phyloP scores from a whole-genome alignment of 2,888 invertebrate genomes.

The Perizoma flavofasciatum region DNA sequence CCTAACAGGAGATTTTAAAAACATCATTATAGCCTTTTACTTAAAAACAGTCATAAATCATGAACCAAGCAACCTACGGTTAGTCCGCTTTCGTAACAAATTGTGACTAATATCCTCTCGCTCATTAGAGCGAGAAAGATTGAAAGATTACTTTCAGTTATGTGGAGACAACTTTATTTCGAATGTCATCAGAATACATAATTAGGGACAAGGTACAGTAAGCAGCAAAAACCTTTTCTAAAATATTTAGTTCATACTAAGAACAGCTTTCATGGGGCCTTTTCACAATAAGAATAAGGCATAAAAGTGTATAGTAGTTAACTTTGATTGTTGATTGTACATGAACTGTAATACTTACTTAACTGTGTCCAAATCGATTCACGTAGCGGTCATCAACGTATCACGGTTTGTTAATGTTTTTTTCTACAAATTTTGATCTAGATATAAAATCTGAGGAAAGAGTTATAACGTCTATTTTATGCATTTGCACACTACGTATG shows the following conservation, averaged over 20 bases:
- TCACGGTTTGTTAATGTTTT: slow-evolving; percentile 46
- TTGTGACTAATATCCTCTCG: slow-evolving; percentile 41
- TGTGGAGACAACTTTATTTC: slow-evolving; percentile 47
- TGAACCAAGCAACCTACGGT: slow-evolving; percentile 5
- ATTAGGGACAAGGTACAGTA: slow-evolving; percentile 62
- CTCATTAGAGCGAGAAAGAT: no score
- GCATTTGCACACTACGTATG: no score
- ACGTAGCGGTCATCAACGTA: slow-evolving; percentile 64
- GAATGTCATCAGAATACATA: slow-evolving; percentile 59
- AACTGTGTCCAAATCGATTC: slow-evolving; percentile 76
- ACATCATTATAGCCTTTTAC: slow-evolving; percentile 1
- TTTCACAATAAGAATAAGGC: slow-evolving; percentile 4
- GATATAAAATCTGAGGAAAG: not conserved
- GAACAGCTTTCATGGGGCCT: not conserved
- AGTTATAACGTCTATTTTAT: not conserved
- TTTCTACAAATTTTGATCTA: slow-evolving; percentile 41
- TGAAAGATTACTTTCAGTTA: slow-evolving; percentile 47
- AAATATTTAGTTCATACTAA: not conserved
- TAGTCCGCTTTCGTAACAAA: slow-evolving; percentile 36
- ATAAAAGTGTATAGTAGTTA: not conserved
- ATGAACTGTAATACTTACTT: slow-evolving; percentile 73
- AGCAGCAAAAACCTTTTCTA: slow-evolving; percentile 18
- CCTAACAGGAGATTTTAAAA: no score
- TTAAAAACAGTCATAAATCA: slow-evolving; percentile 21
- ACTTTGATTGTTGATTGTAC: slow-evolving; percentile 25